A percentile compares a stretch with the other conserved stretches of the same genome.
phyloP scores from a whole-genome alignment of 1,140 invertebrate species.

The Lepidurus couesii region DNA sequence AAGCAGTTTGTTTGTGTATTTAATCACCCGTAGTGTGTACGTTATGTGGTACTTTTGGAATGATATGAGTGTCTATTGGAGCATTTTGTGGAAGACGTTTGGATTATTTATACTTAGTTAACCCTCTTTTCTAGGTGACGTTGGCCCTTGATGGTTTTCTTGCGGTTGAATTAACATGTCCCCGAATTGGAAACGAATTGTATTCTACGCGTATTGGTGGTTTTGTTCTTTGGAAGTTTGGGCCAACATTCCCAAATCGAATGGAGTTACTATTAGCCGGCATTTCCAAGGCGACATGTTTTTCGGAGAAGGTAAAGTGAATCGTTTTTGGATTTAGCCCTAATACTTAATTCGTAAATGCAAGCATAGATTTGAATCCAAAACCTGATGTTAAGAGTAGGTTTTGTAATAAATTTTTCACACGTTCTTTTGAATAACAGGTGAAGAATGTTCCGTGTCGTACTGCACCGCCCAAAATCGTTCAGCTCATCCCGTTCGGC shows the following conservation, averaged over 20 bases:
- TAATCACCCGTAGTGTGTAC: too few relatives aligned
- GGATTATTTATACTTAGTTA: not conserved
- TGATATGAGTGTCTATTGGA: not conserved
- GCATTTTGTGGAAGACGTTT: not conserved
- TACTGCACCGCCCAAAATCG: slow-evolving; percentile 23
- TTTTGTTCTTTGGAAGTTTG: not conserved
- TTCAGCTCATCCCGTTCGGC: slow-evolving; percentile 27
- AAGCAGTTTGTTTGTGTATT: too few relatives aligned
- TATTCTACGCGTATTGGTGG: not conserved
- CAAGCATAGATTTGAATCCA: too few relatives aligned
- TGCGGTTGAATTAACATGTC: not conserved
- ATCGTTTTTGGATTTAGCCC: too few relatives aligned
- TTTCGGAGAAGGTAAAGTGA: slow-evolving; percentile 31
- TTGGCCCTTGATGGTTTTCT: not conserved
- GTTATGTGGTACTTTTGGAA: too few relatives aligned
- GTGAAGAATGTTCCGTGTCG: slow-evolving; percentile 22
- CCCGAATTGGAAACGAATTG: not conserved
- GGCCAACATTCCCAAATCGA: not conserved
- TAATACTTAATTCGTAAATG: too few relatives aligned
- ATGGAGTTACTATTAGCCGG: slow-evolving; percentile 29
- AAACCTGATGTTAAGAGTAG: too few relatives aligned
- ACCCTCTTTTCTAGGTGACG: not conserved
- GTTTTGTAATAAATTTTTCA: too few relatives aligned
- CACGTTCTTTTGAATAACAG: not conserved
- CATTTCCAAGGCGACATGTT: slow-evolving; percentile 35